Base-by-base conservation (phyloP, 2,113 vertebrate genomes). In the Austrofundulus limnaeus region DNA sequence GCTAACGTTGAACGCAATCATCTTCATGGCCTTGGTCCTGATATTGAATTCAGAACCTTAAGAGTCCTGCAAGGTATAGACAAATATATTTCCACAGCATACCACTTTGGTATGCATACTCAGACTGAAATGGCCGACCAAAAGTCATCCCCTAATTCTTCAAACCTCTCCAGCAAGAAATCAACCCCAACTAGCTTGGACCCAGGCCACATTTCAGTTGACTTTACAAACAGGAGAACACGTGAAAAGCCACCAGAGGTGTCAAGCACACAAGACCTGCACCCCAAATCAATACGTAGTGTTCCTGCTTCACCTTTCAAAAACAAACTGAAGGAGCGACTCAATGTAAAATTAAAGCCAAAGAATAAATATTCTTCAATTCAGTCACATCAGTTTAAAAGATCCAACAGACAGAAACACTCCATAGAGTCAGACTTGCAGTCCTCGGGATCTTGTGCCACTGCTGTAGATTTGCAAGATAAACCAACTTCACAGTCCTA, bases 31-130 rank as follows among this genome's bases (percentile, higher is more conserved):
- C 9, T 59, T 49, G 23, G 43, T 19, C 51, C 66, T 67, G 76
- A 87, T 54, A 10, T 83, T 34, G 70, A 85, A 50, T 28, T 47
- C 47, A 82, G 68, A 48, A 81, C 79, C 50, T n/a, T 50, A 7
- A 68, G 61, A 54, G 74, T 81, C 80, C 43, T 80, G 10, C 54
- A 72, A 64, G 63, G 56, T 55, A 61, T 78, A 25, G 43, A 68
- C 20, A 31, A 61, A 50, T 68, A 63, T 24, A 10, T 81, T 16
- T 48, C 24, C 41, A 43, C 39, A 56, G 52, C 61, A 55, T 72
- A 48, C 4, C 31, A 47, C 23, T 52, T 4, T 48, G 39, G 61
- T 4, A 34, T n/a, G 49, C 23, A 56, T 23, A 54, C 31, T 43
- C 51, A 57, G 14, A 61, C 37, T 1, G 11, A 75, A 61, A 58